A percentile compares a stretch with the other conserved stretches of the same genome.
These are phyloP conservation scores for Drosophila silvestris DNA, from an alignment of 2,888 invertebrate genomes.

Conservation along the genomic window DNA sequence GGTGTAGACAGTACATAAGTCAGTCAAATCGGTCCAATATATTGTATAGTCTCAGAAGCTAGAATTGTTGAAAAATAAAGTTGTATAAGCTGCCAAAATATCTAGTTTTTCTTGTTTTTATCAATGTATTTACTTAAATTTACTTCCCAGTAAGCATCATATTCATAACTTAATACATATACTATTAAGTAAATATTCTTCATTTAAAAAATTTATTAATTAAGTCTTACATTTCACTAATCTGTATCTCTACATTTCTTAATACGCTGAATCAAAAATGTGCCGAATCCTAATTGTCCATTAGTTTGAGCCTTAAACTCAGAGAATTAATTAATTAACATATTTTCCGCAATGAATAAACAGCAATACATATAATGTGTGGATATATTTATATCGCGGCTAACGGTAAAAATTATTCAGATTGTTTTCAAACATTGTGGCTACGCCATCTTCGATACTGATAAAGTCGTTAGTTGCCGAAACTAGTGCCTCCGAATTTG, in stretches of 20 bases:
- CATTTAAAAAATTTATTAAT: background rate
- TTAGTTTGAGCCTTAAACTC: background rate
- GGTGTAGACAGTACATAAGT: background rate
- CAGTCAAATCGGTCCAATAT: background rate
- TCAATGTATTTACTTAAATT: background rate
- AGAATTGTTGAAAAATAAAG: background rate
- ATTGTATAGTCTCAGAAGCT: background rate
- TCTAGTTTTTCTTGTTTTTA: background rate
- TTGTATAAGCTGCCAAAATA: background rate
- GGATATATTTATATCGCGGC: background rate
- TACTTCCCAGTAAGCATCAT: background rate
- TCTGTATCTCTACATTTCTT: background rate
- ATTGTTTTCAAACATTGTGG: conserved; percentile 56
- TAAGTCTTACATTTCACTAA: background rate
- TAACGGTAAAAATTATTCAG: conserved; percentile 43
- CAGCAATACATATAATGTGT: conserved; percentile 58
- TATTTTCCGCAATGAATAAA: conserved; percentile 18
- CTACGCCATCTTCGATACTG: conserved; percentile 53
- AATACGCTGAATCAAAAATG: background rate
- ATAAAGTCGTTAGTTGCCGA: conserved; percentile 50
- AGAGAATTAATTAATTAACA: background rate
- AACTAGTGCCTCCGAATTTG: conserved; percentile 40
- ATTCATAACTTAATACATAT: background rate
- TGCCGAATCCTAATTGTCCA: conserved; percentile 1
- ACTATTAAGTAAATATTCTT: background rate